phyloP scores from a whole-genome alignment of 2,797 vertebrate genomes.

The Dermochelys coriacea region DNA sequence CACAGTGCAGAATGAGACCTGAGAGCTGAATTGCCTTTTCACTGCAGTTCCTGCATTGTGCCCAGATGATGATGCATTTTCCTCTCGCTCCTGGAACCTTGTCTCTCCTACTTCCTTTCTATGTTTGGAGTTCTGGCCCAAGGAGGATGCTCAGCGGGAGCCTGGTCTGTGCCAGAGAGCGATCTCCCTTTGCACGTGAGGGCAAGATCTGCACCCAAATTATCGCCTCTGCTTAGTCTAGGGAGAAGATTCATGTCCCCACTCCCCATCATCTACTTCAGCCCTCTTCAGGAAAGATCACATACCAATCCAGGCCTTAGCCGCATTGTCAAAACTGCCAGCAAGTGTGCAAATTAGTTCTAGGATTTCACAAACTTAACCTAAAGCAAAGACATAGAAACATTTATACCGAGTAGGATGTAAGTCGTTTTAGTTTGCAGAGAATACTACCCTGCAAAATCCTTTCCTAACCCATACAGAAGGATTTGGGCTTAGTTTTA shows the following conservation, averaged over 20 bases:
- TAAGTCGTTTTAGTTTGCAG: slow-evolving; percentile 5
- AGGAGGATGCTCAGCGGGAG: neutral
- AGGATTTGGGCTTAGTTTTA: neutral
- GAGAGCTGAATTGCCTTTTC: neutral
- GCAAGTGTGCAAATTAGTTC: neutral
- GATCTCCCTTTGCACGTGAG: neutral
- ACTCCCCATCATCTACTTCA: neutral
- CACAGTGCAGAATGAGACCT: neutral
- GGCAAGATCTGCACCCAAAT: neutral
- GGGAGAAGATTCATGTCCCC: neutral
- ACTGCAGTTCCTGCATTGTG: neutral
- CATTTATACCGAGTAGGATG: neutral
- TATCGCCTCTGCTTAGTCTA: neutral
- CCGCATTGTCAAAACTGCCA: neutral
- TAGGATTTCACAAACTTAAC: neutral
- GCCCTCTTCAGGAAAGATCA: neutral
- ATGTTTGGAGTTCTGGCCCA: neutral
- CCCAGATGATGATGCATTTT: neutral
- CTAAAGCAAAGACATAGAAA: neutral
- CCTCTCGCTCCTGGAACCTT: neutral
- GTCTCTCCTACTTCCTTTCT: neutral
- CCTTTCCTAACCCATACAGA: neutral
- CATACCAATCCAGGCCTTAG: neutral
- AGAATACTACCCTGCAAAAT: slow-evolving; percentile 26
- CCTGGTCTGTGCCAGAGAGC: neutral